A percentile compares a stretch with the other conserved stretches of the same genome.
Conservation (phyloP, 2,113 vertebrate species). For the Lophius piscatorius region DNA sequence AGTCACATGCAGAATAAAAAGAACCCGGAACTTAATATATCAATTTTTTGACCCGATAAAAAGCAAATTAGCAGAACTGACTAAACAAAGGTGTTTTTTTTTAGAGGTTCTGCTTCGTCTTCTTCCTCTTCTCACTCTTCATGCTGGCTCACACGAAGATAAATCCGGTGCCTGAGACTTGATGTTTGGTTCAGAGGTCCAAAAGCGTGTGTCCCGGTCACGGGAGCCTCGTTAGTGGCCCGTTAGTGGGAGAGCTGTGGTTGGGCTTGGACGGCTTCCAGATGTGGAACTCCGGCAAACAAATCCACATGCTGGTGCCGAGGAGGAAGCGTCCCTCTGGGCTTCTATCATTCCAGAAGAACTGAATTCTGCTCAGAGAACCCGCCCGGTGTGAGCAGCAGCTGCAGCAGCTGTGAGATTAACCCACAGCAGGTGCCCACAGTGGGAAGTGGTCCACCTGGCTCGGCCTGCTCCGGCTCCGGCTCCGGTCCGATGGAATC, state of each 20-base stretch:
- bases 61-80: too few species aligned
- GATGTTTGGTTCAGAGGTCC: background rate
- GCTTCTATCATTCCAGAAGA: conserved; percentile 3
- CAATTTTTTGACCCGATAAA: too few species aligned
- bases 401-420: conserved; percentile 65
- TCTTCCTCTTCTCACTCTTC: background rate
- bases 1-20: too few species aligned
- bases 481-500: conserved; percentile 35
- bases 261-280: conserved; percentile 27
- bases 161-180: conserved; percentile 5
- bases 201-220: conserved; percentile 2
- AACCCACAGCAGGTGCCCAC: conserved; percentile 56
- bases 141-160: conserved; percentile 5
- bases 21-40: too few species aligned
- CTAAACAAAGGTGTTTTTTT: too few species aligned
- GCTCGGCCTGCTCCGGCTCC: background rate
- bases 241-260: conserved; percentile 28
- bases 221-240: conserved; percentile 1
- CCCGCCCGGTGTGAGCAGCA: conserved; percentile 19
- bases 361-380: background rate
- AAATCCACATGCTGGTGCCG: conserved; percentile 1
- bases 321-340: background rate
- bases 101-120: background rate
- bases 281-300: conserved; percentile 25
- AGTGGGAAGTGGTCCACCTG: conserved; percentile 54